Evolutionary conservation across 1,140 invertebrate species (phyloP).

Genomic region (Scaptomyza montana): DNA sequence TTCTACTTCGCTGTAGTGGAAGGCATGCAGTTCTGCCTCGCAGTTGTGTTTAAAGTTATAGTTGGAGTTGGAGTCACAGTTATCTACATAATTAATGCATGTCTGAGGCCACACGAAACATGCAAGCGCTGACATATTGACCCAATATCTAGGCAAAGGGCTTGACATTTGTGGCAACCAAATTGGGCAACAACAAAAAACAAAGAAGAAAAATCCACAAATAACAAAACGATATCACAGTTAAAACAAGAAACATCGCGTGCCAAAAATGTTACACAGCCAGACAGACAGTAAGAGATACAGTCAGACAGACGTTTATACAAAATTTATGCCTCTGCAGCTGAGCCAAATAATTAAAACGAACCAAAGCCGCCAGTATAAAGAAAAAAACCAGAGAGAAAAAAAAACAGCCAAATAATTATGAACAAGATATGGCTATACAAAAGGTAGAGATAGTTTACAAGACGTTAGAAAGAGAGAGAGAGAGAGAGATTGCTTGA

Average conservation of each 20-base stretch:
- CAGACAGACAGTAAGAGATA: constrained; percentile 62
- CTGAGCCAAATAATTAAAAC: constrained; percentile 77
- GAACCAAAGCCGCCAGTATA: constrained; percentile 32
- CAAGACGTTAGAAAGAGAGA: constrained; percentile 6
- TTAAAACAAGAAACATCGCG: constrained; percentile 63
- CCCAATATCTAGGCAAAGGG: constrained; percentile 80
- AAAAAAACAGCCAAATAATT: constrained; percentile 68
- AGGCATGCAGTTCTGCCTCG: constrained; percentile 16
- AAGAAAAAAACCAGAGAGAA: constrained; percentile 26
- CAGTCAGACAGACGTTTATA: constrained; percentile 56
- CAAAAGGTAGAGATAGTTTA: constrained; percentile 30
- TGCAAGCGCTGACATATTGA: constrained; percentile 79
- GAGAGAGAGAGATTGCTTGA: constrained; percentile 18
- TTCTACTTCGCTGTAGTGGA: constrained; percentile 26
- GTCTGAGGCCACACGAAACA: constrained; percentile 78
- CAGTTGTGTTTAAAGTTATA: constrained; percentile 21
- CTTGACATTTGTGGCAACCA: constrained; percentile 74
- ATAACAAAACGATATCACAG: constrained; percentile 43
- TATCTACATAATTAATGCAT: constrained; percentile 82
- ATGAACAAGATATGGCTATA: constrained; percentile 51
- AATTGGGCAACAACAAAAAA: constrained; percentile 11
- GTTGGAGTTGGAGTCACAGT: constrained; percentile 44
- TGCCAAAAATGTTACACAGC: constrained; percentile 71
- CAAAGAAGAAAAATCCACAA: constrained; percentile 15
- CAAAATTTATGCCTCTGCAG: constrained; percentile 75